Evolutionary conservation across 2,797 vertebrate genomes (phyloP).

Genomic region (Trichosurus vulpecula): DNA sequence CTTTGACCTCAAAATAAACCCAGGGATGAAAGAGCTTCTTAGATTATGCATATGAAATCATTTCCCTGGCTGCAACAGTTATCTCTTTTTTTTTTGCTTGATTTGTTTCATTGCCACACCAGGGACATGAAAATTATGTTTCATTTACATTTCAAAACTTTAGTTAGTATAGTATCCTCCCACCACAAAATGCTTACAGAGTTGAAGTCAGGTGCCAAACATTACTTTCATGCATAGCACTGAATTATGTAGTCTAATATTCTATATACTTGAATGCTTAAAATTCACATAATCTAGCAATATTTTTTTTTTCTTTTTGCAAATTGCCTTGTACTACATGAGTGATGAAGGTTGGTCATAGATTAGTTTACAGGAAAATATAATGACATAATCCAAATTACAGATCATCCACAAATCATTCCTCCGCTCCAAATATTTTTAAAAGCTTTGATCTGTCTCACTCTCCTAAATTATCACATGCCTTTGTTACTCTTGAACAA

Average conservation of each 20-base stretch:
- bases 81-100: background rate
- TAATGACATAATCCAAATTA: background rate
- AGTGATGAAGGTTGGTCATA: background rate
- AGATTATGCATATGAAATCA: background rate
- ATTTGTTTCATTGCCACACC: background rate
- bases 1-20: background rate
- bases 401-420: background rate
- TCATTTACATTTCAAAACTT: background rate
- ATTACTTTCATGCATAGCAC: background rate
- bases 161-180: background rate
- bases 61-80: background rate
- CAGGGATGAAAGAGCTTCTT: background rate
- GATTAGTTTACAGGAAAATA: background rate
- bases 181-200: background rate
- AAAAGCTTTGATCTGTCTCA: background rate
- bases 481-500: background rate
- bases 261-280: background rate
- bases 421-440: background rate
- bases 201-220: background rate
- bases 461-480: background rate
- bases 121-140: background rate
- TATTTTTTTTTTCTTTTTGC: background rate
- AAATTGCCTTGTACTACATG: background rate
- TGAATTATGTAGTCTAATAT: background rate
- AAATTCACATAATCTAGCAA: background rate